Base-by-base conservation (phyloP, 2,888 invertebrate species). In the Steromphala cineraria region DNA sequence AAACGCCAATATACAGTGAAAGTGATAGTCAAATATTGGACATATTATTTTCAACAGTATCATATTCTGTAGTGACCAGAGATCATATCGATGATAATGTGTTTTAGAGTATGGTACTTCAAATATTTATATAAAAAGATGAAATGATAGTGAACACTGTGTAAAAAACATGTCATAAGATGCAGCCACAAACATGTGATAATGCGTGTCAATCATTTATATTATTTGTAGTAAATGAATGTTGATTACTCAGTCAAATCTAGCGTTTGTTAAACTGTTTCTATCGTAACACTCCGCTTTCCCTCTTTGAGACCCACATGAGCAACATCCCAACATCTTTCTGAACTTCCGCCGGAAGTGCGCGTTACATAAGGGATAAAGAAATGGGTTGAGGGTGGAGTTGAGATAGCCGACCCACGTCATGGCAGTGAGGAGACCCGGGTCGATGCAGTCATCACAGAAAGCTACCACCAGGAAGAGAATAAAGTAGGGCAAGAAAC, bases 401-500 rank as follows among this genome's bases (percentile, higher is more conserved):
- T 94, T 94, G 56, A 94, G 89, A 88, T 94, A 94, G 2, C 94
- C 94, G 0, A 94, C 90, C 94, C 94, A 94, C 28, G 94, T 94
- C 84, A 94, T 93, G 2, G 93, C 93, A 24, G 93, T 93, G 85
- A 94, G 91, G 3, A 94, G 88, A 1, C 90, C 91, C n/a, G 91
- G 90, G 40, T 91, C 90, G 0, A 95, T 92, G 87, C 94, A 95
- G 78, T 92, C 91, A 71, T 93, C 91, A 87, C 94, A 95, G 82
- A 94, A 94, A 67, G 94, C 94, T 84, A 95, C 94, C 24, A 95
- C 94, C 78, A 95, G 92, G 88, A 95, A 95, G 7, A 95, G 91
- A 53, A 94, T 93, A 88, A 95, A 95, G 90, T 95, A 95, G n/a
- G 95, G 95, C 36, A 95, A 92, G 94, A 95, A 95, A 87, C 95